Conservation (phyloP, 2,797 vertebrate species). For the Rallus crepitans region DNA sequence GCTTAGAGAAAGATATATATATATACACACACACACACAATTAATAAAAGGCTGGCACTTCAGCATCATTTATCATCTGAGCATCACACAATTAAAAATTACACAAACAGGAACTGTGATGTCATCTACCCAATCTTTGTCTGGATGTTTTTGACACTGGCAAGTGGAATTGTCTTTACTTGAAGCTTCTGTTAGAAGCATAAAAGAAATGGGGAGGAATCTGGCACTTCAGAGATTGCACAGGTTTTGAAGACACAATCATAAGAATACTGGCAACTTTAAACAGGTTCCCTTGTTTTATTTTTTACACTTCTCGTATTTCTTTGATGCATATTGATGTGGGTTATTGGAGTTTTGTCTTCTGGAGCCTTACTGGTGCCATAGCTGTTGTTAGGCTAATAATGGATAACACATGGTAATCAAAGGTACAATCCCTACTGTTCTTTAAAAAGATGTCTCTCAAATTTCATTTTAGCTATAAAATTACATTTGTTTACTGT, state of each 20-base stretch:
- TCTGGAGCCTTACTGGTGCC: neutral
- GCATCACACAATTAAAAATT: constrained; percentile 48
- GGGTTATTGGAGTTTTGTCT: neutral
- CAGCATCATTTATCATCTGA: constrained; percentile 24
- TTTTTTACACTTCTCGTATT: neutral
- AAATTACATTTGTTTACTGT: neutral
- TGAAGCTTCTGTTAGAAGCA: neutral
- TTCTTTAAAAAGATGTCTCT: neutral
- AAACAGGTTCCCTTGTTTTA: neutral
- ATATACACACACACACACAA: no score
- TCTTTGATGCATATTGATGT: rapidly evolving
- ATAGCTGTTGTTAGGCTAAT: neutral
- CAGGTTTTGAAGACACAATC: neutral
- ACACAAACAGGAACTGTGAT: neutral
- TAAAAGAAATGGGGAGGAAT: neutral
- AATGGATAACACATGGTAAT: neutral
- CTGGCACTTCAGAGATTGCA: neutral
- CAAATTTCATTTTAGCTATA: neutral
- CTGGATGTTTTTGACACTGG: neutral
- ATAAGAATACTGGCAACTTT: neutral
- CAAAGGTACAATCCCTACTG: neutral
- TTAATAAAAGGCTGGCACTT: constrained; percentile 31
- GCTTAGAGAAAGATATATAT: neutral
- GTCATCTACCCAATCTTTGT: neutral
- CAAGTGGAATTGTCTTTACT: neutral